phyloP scores from a whole-genome alignment of 2,797 vertebrate species.

The Poeciliopsis presidionis region DNA sequence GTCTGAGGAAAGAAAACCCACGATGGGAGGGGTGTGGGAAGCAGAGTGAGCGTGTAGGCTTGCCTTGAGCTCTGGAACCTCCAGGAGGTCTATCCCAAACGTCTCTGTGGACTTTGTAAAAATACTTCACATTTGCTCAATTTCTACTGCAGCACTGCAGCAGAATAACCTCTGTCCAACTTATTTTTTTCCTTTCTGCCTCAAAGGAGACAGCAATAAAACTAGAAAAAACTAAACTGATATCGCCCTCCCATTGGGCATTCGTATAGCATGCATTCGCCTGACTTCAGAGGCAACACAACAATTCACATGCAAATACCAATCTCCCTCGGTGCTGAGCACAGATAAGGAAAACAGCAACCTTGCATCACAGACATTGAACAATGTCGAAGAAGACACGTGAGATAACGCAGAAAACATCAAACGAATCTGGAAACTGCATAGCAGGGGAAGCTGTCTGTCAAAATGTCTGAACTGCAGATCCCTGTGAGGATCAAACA shows the following conservation, averaged over 20 bases:
- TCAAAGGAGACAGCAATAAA: constrained; percentile 52
- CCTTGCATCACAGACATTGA: constrained; percentile 58
- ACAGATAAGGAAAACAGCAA: constrained; percentile 66
- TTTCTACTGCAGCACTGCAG: constrained; percentile 58
- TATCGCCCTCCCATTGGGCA: constrained; percentile 28
- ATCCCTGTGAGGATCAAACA: constrained; percentile 52
- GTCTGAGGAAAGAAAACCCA: constrained; percentile 24
- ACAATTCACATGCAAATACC: constrained; percentile 77
- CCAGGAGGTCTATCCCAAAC: constrained; percentile 47
- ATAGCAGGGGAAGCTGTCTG: constrained; percentile 52
- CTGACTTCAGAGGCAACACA: constrained; percentile 65
- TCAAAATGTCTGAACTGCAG: constrained; percentile 54
- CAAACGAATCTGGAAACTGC: constrained; percentile 46
- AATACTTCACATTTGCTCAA: constrained; percentile 23
- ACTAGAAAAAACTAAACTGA: constrained; percentile 21
- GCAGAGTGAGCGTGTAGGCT: constrained; percentile 6
- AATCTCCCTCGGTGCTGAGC: constrained; percentile 50
- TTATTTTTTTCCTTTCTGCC: constrained; percentile 36
- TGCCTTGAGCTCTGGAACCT: constrained; percentile 39
- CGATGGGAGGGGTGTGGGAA: constrained; percentile 19
- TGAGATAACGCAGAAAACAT: constrained; percentile 64
- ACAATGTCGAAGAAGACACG: constrained; percentile 54
- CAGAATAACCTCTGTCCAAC: constrained; percentile 27
- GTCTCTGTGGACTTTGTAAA: constrained; percentile 34
- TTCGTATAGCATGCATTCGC: constrained; percentile 52